Percentiles rank a stretch among this genome's conserved stretches.
Evolutionary conservation across 2,113 vertebrate species (phyloP).

Genomic region (Alethe diademata): DNA sequence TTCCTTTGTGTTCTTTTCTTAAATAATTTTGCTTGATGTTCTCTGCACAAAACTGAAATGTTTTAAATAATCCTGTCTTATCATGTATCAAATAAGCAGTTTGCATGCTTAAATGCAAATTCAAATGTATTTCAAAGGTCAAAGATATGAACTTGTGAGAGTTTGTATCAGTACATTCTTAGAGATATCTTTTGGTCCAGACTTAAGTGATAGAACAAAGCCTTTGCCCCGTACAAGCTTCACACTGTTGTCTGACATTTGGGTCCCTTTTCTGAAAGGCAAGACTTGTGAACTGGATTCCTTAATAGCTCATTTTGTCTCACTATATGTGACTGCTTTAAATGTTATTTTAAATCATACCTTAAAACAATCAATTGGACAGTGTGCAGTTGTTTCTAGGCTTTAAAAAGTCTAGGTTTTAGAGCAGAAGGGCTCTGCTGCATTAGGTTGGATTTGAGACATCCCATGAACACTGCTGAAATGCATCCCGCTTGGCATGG

Average conservation of each 20-base stretch:
- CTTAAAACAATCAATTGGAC: background rate
- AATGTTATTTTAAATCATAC: background rate
- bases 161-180: background rate
- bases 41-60: background rate
- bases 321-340: background rate
- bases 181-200: background rate
- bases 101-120: background rate
- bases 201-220: background rate
- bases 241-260: background rate
- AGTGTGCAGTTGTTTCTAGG: background rate
- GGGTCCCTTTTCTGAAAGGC: background rate
- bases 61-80: background rate
- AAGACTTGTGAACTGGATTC: background rate
- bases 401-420: background rate
- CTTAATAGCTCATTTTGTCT: background rate
- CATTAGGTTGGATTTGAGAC: background rate
- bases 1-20: background rate
- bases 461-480: background rate
- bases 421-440: background rate
- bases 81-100: background rate
- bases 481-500: background rate
- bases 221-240: background rate
- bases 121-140: background rate
- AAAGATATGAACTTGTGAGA: background rate
- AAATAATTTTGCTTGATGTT: background rate